Conservation (phyloP, 1,140 invertebrate genomes). For the Drosophila rufa region DNA sequence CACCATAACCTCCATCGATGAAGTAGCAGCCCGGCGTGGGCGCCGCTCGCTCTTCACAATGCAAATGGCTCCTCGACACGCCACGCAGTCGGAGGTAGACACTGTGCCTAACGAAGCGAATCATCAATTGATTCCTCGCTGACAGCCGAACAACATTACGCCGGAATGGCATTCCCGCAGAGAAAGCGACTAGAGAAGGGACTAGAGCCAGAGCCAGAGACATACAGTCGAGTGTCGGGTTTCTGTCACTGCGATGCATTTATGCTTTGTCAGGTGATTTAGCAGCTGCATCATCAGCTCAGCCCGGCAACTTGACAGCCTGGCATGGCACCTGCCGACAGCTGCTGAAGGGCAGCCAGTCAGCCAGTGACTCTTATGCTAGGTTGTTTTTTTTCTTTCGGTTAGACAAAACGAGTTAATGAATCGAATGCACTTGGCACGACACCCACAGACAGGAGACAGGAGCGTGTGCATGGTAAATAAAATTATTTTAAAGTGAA, state of each 20-base stretch:
- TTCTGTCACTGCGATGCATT: constrained; percentile 54
- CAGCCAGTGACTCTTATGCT: constrained; percentile 46
- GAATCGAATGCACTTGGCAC: constrained; percentile 44
- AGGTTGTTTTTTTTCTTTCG: constrained; percentile 8
- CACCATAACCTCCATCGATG: constrained; percentile 18
- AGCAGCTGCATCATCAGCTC: constrained; percentile 50
- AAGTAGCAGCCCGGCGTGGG: constrained; percentile 10
- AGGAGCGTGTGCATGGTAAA: neutral
- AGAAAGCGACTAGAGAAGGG: no score
- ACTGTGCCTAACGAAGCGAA: constrained; percentile 52
- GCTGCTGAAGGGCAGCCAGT: constrained; percentile 55
- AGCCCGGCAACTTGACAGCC: constrained; percentile 7
- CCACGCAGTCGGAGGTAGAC: constrained; percentile 46
- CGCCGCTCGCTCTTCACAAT: constrained; percentile 75
- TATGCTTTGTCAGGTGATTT: constrained; percentile 64
- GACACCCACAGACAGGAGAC: neutral
- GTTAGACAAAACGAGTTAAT: constrained; percentile 51
- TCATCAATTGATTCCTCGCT: constrained; percentile 71
- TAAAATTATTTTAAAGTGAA: constrained; percentile 21
- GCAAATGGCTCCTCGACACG: constrained; percentile 78
- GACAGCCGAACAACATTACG: constrained; percentile 63
- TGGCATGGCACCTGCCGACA: constrained; percentile 14
- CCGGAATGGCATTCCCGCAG: constrained; percentile 20
- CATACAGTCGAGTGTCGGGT: constrained; percentile 72
- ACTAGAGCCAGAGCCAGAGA: constrained; percentile 11